Percentiles rank a stretch among this genome's conserved stretches.
Evolutionary conservation across 2,113 vertebrate species (phyloP).

Genomic region (Callaeas wilsoni): DNA sequence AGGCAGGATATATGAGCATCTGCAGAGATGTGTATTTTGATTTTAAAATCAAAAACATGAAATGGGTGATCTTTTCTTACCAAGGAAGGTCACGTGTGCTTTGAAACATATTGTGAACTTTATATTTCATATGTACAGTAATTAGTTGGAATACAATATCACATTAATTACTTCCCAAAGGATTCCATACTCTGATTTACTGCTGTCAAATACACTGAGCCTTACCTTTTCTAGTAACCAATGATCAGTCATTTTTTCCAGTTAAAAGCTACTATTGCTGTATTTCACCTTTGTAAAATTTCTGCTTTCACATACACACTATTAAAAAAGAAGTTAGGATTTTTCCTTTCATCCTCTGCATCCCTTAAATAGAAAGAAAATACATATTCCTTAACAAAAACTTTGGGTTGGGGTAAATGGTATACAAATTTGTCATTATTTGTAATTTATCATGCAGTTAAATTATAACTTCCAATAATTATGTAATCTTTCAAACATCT

Average conservation of each 20-base stretch:
- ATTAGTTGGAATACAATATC: conserved; percentile 42
- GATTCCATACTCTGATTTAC: not conserved
- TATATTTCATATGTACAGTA: not conserved
- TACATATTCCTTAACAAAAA: not conserved
- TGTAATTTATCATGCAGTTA: conserved; percentile 18
- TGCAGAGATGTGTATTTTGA: not conserved
- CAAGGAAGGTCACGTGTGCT: conserved; percentile 30
- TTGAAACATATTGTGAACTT: conserved; percentile 43
- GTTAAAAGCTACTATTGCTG: not conserved
- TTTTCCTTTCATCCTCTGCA: not conserved
- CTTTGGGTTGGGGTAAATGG: not conserved
- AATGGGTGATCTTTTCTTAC: conserved; percentile 50
- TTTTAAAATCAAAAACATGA: conserved; percentile 45
- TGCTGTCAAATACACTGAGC: not conserved
- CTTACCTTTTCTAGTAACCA: conserved; percentile 12
- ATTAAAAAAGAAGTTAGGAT: not conserved
- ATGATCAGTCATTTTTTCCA: not conserved
- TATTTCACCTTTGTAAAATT: not conserved
- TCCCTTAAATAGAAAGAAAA: not conserved
- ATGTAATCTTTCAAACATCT: not conserved
- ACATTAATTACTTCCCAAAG: conserved; percentile 27
- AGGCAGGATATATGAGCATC: not conserved
- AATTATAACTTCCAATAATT: conserved; percentile 44
- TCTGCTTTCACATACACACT: not conserved
- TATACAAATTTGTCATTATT: not conserved